phyloP scores from a whole-genome alignment of 2,888 invertebrate species.

The Hemistola chrysoprasaria region DNA sequence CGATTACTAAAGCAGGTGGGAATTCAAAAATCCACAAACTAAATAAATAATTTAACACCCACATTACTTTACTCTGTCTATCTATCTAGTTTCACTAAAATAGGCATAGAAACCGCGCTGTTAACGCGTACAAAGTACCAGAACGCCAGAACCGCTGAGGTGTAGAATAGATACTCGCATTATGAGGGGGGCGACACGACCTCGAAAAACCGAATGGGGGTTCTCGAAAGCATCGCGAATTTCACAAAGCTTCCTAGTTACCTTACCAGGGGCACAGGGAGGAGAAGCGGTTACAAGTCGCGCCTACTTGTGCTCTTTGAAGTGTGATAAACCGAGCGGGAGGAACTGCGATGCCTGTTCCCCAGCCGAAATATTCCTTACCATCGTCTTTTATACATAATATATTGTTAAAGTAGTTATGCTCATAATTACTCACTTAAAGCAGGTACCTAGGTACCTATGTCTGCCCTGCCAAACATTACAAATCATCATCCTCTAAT shows the following conservation, averaged over 20 bases:
- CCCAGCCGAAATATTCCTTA: not conserved
- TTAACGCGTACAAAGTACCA: conserved; percentile 40
- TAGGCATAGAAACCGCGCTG: conserved; percentile 61
- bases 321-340: conserved; percentile 72
- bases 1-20: conserved; percentile 35
- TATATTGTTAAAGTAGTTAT: too few relatives aligned
- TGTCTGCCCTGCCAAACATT: too few relatives aligned
- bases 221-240: conserved; percentile 72
- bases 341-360: conserved; percentile 22
- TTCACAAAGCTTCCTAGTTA: conserved; percentile 78
- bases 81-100: conserved; percentile 48
- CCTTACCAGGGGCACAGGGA: conserved; percentile 55
- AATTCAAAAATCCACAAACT: conserved; percentile 47
- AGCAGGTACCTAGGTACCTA: too few relatives aligned
- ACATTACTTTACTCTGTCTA: too few relatives aligned
- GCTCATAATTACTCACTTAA: too few relatives aligned
- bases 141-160: conserved; percentile 38
- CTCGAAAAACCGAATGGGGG: conserved; percentile 76
- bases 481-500: too few relatives aligned
- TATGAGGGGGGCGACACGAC: conserved; percentile 57
- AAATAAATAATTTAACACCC: conserved; percentile 70
- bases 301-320: conserved; percentile 71
- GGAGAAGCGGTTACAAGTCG: conserved; percentile 66
- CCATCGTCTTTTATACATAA: too few relatives aligned
- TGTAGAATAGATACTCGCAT: conserved; percentile 46